Percentiles rank a stretch among this genome's conserved stretches.
phyloP scores from a whole-genome alignment of 2,113 vertebrate species.

The Syngnathus typhle region DNA sequence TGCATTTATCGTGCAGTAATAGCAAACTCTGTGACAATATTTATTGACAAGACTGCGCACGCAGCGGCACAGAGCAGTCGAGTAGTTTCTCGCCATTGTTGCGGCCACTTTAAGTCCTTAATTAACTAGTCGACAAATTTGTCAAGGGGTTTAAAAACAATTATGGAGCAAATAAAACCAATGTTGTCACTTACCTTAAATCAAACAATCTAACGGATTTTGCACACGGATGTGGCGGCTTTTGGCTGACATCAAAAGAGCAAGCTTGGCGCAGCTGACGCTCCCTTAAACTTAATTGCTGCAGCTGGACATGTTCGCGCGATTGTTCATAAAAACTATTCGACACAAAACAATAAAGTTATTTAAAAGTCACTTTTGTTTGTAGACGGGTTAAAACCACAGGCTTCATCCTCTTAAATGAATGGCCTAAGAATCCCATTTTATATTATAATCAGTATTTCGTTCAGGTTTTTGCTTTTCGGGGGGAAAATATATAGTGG shows the following conservation, averaged over 20 bases:
- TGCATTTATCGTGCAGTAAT: not conserved
- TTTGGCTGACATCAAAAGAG: not conserved
- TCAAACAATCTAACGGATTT: too few relatives aligned
- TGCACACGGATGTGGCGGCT: not conserved
- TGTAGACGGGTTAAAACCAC: not conserved
- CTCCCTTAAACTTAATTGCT: not conserved
- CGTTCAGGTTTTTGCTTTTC: too few relatives aligned
- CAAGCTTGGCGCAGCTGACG: not conserved
- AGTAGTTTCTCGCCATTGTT: not conserved
- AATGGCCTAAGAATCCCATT: too few relatives aligned
- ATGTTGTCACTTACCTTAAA: not conserved
- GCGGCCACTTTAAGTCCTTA: not conserved
- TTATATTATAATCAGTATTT: too few relatives aligned
- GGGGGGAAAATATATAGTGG: too few relatives aligned
- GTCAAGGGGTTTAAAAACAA: not conserved
- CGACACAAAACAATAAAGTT: too few relatives aligned
- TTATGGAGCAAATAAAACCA: not conserved
- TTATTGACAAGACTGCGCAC: not conserved
- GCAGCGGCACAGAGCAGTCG: not conserved
- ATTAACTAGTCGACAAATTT: not conserved
- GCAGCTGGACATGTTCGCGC: not conserved
- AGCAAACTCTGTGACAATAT: not conserved
- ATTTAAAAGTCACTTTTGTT: not conserved
- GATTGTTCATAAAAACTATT: not conserved
- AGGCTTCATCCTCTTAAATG: too few relatives aligned